Conservation (phyloP, 2,888 invertebrate genomes). For the Cryptosula pallasiana region DNA sequence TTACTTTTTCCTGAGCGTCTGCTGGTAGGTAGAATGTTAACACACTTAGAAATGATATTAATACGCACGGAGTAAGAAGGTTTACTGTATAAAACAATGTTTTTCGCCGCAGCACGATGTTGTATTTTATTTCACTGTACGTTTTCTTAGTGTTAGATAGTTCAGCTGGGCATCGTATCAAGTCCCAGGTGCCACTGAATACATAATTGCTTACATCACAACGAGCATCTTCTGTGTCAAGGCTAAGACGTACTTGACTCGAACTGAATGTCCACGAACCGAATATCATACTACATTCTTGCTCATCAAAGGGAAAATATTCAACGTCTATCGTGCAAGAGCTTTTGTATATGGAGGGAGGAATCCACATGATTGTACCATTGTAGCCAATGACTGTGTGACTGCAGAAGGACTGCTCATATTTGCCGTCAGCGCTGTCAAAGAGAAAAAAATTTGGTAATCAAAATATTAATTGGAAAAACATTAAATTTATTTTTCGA, state of each 20-base stretch:
- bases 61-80: conserved; percentile 94
- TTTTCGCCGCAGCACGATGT: conserved; percentile 90
- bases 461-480: no score
- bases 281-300: conserved; percentile 98
- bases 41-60: conserved; percentile 97
- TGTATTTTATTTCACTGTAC: conserved; percentile 71
- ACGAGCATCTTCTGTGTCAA: conserved; percentile 40
- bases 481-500: no score
- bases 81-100: conserved; percentile 99
- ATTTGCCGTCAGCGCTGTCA: conserved; percentile 94
- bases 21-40: conserved; percentile 97
- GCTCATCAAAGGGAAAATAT: conserved; percentile 99
- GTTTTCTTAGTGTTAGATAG: conserved; percentile 34
- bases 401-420: conserved; percentile 97
- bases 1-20: conserved; percentile 90
- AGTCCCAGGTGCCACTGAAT: conserved; percentile 53
- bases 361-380: conserved; percentile 94
- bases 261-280: conserved; percentile 60
- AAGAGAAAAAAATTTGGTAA: no score
- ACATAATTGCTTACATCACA: conserved; percentile 52
- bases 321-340: conserved; percentile 99
- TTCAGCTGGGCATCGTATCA: conserved; percentile 46
- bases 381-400: conserved; percentile 96
- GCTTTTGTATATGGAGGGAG: conserved; percentile 98
- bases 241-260: conserved; percentile 45